Base-by-base conservation (phyloP, 2,888 invertebrate species). In the Cryptus viduatorius region DNA sequence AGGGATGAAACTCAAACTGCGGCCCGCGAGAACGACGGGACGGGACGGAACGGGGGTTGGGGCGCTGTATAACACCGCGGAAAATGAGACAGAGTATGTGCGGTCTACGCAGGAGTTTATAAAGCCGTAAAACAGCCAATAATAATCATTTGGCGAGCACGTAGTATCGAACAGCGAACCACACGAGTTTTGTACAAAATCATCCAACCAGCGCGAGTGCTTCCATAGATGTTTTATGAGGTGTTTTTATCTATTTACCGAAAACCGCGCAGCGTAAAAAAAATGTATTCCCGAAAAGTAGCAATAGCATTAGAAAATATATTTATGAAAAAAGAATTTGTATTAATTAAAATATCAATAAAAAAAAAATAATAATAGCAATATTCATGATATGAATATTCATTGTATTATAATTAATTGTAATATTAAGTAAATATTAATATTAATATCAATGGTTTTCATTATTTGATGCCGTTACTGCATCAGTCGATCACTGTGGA, bases 91-190 rank as follows among this genome's bases (percentile, higher is more conserved):
- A 56, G 56, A 46, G 68, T 50, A 61, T 68, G 61, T 42, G 67
- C 19, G 53, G 16, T 50, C 50, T 68, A 65, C 29, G 19, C 64
- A 31, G 16, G 59, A 81, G 77, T 84, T 79, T 84, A 85, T 83
- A 79, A 81, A 86, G 68, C 71, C 16, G 31, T 81, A 80, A 72
- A 81, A 78, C 75, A 77, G 56, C 65, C 77, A 80, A 73, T 83
- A 75, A 85, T 67, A 78, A 73, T 75, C 71, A 69, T 53, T 76
- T 56, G 42, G 31, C 76, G 53, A 50, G 61, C 71, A 56, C 56
- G 31, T 12, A 68, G 31, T 50, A 56, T 68, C n/a, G 5, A 31
- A 19, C 16, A 10, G 8, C 16, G 10, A 31, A 14, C 24, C 68
- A 31, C 29, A 4, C n/a, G 12, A 14, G 12, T 24, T 59, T 31